Evolutionary conservation across 2,888 invertebrate species (phyloP), one percentile per base, ranked within the genome.

Genomic region (Furcula furcula): DNA sequence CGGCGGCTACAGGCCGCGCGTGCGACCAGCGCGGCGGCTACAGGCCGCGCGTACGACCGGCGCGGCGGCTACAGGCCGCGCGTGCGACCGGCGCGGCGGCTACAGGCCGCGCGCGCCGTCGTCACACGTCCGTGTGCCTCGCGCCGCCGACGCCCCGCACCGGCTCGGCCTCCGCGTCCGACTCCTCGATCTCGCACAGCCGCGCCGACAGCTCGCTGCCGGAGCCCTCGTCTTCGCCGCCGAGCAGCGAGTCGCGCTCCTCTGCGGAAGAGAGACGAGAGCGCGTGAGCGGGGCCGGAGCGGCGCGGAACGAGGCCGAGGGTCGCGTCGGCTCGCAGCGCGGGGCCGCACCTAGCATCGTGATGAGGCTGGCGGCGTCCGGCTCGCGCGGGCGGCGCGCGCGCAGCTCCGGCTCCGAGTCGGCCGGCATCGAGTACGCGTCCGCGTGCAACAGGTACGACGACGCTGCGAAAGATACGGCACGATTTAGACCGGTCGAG

Each of bases 131-230:
- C 40, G 80, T 74, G 69, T 73, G 77, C 0, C 74, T 66, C 60
- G 71, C 50, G 44, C 40, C 34, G 46, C 28, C 32, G 43, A 31
- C 29, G 29, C 38, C 34, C 40, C 46, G 40, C 38, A 72, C 70
- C 63, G 77, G 73, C 43, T 88, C 87, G 69, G 81, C 79, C 78
- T 95, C 94, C 64, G 91, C 92, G 74, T 95, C 95, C 27, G 95
- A 94, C 81, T 95, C 95, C 82, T 97, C 97, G 67, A 98, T 96
- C 90, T 97, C 97, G 90, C 97, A 97, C 48, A 97, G 91, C 75
- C 94, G 93, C 32, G 95, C 93, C 32, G 97, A 97, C 56, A 96
- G 90, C 83, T 96, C 96, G 82, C 97, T 96, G 76, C 94, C 93
- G 59, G 96, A 96, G 46, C 80, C 87, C 46, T 60, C 61, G 25